Base-by-base conservation (phyloP, 2,888 invertebrate genomes). In the Agriopis leucophaearia region DNA sequence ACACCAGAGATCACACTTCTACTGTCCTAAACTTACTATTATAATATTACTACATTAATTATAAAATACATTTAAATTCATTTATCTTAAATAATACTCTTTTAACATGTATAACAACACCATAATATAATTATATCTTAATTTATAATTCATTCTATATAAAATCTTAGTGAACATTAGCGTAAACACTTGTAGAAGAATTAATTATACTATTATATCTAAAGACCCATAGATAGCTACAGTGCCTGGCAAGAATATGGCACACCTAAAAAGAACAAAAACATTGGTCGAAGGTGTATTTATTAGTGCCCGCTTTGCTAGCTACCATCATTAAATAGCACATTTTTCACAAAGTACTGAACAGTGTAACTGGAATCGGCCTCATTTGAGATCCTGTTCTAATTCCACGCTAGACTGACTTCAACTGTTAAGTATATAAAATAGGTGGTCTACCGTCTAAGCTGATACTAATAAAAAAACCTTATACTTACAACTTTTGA, bases 1-100 rank as follows among this genome's bases (percentile, higher is more conserved):
- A 40, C 47, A 77, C 71, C 27, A 77, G 81, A 81, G 78, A 82
- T 80, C 78, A 78, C 75, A 72, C 71, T 74, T 72, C 72, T 83
- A 80, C 71, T 78, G 70, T 77, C 54, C 50, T 56, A 64, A 44
- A 63, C 10, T 40, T 54, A 16, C 13, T 27, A 27, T 27, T 27
- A 36, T 52, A 51, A 42, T 60, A 57, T 18, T 48, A 55, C 54
- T 58, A 15, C 13, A 64, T 48, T 65, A 56, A 55, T 65, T 38
- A 50, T 54, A 42, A 59, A 44, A 18, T 60, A 70, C 67, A 40
- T 51, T 47, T 59, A 65, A 66, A 62, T 44, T 50, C 18, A 64
- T 71, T 61, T 65, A 74, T 57, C 58, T 65, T 70, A 73, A 59
- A 66, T 71, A 71, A 73, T 71, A 74, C 71, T 70, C 63, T 71